phyloP scores from a whole-genome alignment of 1,140 invertebrate genomes.

The Piezodorus guildinii region DNA sequence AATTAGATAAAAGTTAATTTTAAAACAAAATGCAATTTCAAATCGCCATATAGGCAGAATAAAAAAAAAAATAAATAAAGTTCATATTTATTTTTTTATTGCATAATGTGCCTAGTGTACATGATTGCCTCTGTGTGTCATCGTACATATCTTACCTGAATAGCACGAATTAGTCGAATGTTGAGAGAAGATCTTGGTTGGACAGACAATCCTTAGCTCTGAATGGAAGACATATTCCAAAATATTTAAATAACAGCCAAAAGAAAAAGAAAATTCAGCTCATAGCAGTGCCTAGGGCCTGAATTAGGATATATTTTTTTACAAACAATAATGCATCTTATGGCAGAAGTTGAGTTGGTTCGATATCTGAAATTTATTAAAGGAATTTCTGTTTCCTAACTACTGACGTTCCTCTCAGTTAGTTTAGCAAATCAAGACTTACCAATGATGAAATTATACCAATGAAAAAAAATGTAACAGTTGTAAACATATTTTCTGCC shows the following conservation, averaged over 20 bases:
- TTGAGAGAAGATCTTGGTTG: slow-evolving; percentile 56
- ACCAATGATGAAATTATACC: no score
- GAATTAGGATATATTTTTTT: not conserved
- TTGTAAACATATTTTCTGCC: not conserved
- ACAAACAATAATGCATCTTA: not conserved
- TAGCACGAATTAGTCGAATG: slow-evolving; percentile 53
- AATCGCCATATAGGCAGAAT: not conserved
- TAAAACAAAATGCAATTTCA: slow-evolving; percentile 8
- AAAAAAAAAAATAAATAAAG: not conserved
- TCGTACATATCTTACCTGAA: slow-evolving; percentile 44
- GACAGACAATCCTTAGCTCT: slow-evolving; percentile 59
- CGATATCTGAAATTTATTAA: no score
- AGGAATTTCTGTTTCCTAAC: no score
- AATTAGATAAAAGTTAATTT: slow-evolving; percentile 1
- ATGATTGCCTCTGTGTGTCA: not conserved
- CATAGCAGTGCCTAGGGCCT: slow-evolving; percentile 14
- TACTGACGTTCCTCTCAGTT: no score
- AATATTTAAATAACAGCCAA: slow-evolving; percentile 15
- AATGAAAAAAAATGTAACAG: no score
- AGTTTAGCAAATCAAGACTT: no score
- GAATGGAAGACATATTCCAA: slow-evolving; percentile 29
- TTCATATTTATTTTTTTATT: not conserved
- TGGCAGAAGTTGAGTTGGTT: not conserved
- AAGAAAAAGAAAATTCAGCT: slow-evolving; percentile 13
- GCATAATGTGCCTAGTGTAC: not conserved